phyloP scores from a whole-genome alignment of 2,797 vertebrate genomes.

The Anguilla obscura region DNA sequence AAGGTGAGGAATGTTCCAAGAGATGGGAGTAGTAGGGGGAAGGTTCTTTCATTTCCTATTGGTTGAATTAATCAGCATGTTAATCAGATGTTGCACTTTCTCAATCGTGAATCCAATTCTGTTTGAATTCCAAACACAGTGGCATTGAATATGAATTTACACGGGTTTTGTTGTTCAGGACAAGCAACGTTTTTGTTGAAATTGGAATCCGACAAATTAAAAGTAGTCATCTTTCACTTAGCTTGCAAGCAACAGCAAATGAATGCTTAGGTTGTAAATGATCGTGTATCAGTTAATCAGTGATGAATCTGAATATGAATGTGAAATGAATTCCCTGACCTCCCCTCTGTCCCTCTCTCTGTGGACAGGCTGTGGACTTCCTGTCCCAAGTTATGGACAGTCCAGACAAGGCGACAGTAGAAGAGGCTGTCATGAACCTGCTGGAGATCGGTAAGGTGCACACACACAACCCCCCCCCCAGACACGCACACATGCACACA shows the following conservation, averaged over 20 bases:
- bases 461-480: background rate
- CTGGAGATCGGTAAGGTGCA: constrained; percentile 82
- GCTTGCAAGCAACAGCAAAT: no score
- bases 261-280: background rate
- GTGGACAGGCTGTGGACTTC: constrained; percentile 85
- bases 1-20: constrained; percentile 70
- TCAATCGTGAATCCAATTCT: background rate
- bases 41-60: background rate
- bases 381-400: constrained; percentile 92
- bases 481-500: background rate
- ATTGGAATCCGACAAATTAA: no score
- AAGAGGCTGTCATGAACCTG: constrained; percentile 81
- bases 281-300: background rate
- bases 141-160: background rate
- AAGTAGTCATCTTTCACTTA: no score
- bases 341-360: background rate
- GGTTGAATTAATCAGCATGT: background rate
- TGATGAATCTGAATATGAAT: background rate
- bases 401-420: constrained; percentile 81
- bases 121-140: background rate
- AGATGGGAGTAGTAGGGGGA: background rate
- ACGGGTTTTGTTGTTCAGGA: background rate
- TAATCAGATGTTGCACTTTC: background rate
- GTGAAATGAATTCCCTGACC: background rate
- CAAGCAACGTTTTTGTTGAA: background rate